A percentile compares a stretch with the other conserved stretches of the same genome.
phyloP scores from a whole-genome alignment of 1,140 invertebrate genomes.

The Druon quercuslanigerum region DNA sequence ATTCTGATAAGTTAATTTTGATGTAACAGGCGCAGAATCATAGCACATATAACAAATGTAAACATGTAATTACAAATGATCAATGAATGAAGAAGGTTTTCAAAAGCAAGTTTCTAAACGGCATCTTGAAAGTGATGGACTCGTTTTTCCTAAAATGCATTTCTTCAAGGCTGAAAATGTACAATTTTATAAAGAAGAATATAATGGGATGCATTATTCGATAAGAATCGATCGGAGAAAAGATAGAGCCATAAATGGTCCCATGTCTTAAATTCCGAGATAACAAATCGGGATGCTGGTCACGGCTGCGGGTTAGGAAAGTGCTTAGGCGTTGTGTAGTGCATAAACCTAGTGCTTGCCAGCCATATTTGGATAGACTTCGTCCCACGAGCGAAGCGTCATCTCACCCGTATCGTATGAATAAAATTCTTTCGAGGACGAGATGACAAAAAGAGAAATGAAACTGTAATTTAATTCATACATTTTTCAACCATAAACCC shows the following conservation, averaged over 20 bases:
- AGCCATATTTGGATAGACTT: conserved; percentile 67
- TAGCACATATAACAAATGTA: no score
- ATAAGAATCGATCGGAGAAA: not conserved
- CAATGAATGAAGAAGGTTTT: no score
- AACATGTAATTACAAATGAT: no score
- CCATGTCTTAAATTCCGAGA: not conserved
- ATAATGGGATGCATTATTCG: conserved; percentile 34
- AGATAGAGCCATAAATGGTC: conserved; percentile 1
- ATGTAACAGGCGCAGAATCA: no score
- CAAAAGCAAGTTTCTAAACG: no score
- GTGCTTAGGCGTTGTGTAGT: conserved; percentile 48
- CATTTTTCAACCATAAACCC: not conserved
- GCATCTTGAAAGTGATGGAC: conserved; percentile 13
- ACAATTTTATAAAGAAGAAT: not conserved
- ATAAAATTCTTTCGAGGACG: conserved; percentile 28
- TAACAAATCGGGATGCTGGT: conserved; percentile 31
- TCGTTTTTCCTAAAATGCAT: not conserved
- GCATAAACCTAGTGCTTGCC: conserved; percentile 46
- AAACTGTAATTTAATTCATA: conserved; percentile 7
- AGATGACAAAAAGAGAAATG: conserved; percentile 15
- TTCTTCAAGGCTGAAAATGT: not conserved
- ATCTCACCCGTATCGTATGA: conserved; percentile 49
- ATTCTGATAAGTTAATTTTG: no score
- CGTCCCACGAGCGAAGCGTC: conserved; percentile 62
- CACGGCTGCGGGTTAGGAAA: conserved; percentile 53